phyloP scores from a whole-genome alignment of 2,888 invertebrate genomes.

The Listrodromus nycthemerus region DNA sequence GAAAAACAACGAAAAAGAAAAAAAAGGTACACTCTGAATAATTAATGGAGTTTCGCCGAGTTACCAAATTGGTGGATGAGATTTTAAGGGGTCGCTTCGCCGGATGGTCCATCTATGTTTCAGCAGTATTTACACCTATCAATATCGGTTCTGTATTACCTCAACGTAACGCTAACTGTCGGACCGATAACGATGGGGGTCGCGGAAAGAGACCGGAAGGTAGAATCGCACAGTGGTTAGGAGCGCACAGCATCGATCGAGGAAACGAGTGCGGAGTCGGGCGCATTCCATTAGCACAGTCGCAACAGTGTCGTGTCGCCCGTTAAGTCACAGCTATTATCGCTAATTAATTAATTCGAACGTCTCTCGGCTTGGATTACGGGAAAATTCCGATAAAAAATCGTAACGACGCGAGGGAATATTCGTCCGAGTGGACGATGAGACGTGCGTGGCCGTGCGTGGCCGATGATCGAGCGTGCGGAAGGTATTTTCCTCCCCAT shows the following conservation, averaged over 20 bases:
- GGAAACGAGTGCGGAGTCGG: neutral
- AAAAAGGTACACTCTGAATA: neutral
- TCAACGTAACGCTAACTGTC: neutral
- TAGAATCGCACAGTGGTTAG: neutral
- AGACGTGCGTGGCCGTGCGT: neutral
- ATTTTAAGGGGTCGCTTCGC: no score
- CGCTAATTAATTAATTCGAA: slow-evolving; percentile 26
- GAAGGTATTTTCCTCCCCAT: slow-evolving; percentile 13
- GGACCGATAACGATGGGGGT: neutral
- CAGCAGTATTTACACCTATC: no score
- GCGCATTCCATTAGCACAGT: neutral
- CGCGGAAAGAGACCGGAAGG: neutral
- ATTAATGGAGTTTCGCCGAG: neutral
- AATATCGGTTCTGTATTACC: neutral
- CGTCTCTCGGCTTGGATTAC: neutral
- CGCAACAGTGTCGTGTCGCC: no score
- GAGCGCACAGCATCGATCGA: slow-evolving; percentile 8
- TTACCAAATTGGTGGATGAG: neutral
- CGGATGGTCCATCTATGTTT: no score
- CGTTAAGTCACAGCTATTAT: neutral
- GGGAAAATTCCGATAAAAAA: neutral
- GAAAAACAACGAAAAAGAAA: neutral
- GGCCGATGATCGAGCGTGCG: slow-evolving; percentile 46
- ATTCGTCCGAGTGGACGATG: neutral
- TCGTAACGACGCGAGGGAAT: neutral